Base-by-base conservation (phyloP, 2,888 invertebrate genomes). In the Conops quadrifasciatus region DNA sequence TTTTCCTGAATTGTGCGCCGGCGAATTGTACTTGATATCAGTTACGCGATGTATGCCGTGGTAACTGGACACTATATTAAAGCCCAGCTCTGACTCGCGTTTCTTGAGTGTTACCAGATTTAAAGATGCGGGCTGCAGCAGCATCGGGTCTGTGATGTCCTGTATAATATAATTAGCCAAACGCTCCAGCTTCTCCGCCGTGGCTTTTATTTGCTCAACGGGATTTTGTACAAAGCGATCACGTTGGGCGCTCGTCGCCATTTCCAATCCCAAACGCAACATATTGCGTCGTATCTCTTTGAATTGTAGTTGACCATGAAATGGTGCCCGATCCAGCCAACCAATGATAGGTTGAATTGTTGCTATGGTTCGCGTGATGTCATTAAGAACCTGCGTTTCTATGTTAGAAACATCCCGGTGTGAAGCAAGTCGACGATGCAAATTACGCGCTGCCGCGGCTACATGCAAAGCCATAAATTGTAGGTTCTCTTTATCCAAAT, bases 211-310 rank as follows among this genome's bases (percentile, higher is more conserved):
- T 72, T 92, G 92, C 72, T 92, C 90, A 68, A 95, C 92, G 1
- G 95, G 96, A 80, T 91, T 91, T 80, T 95, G 94, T 0, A 94
- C 94, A 87, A 96, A 95, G 75, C 93, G 91, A 84, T 96, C 97
- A 53, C 95, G 88, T 85, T 95, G 95, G n/a, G 95, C 95, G 80
- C 92, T 92, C 9, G 94, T 94, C 26, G 96, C 95, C 87, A 97
- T 92, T 85, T 95, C 94, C 77, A 96, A 88, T 56, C 95, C 92
- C 75, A 94, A 87, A 81, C 91, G 90, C 77, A 96, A 88, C 79
- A 97, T 88, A 80, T 91, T 90, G 66, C 89, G 89, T 78, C 94
- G 91, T 67, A 90, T 89, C 72, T 91, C 90, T 63, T 89, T 89
- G 80, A 94, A 94, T 77, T 91, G 91, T 72, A 83, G 80, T 72